A percentile compares a stretch with the other conserved stretches of the same genome.
These are phyloP conservation scores for Hylomyscus alleni DNA, from an alignment of 2,797 vertebrate species.

Conservation along the genomic window DNA sequence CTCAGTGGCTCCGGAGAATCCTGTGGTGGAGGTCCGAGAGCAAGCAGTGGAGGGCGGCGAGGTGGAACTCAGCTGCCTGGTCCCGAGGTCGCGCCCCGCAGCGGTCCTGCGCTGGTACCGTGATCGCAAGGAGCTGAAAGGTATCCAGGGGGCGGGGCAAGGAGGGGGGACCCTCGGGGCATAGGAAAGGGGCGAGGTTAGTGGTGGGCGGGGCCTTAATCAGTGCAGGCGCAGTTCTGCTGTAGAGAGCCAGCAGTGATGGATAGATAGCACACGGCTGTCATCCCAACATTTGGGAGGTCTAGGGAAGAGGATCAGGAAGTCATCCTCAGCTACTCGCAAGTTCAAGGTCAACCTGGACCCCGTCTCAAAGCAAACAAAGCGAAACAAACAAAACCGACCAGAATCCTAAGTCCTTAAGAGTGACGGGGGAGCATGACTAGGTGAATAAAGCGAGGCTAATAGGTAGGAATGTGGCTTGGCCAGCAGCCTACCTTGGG, in stretches of 20 bases:
- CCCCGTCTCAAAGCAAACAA: background rate
- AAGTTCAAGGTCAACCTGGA: background rate
- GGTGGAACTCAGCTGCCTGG: constrained; percentile 93
- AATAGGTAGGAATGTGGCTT: background rate
- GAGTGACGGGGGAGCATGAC: background rate
- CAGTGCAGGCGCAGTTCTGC: accelerated
- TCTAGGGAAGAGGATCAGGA: too few species aligned
- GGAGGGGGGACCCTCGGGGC: background rate
- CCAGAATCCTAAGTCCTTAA: background rate
- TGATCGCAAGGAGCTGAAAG: constrained; percentile 93
- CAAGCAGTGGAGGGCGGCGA: constrained; percentile 95
- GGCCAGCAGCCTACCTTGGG: background rate
- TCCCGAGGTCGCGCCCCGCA: constrained; percentile 93
- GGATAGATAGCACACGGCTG: background rate
- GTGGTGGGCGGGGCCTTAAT: background rate
- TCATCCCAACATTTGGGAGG: background rate
- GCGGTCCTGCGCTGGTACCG: constrained; percentile 93
- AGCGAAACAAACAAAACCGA: background rate
- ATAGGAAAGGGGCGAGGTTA: background rate
- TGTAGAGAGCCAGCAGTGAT: background rate
- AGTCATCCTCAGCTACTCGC: background rate
- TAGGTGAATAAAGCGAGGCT: background rate
- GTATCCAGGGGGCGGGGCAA: constrained; percentile 79
- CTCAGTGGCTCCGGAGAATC: constrained; percentile 93
- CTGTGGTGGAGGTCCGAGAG: constrained; percentile 93